A percentile compares a stretch with the other conserved stretches of the same genome.
Conservation (phyloP, 2,888 invertebrate genomes). For the Ceramica pisi region DNA sequence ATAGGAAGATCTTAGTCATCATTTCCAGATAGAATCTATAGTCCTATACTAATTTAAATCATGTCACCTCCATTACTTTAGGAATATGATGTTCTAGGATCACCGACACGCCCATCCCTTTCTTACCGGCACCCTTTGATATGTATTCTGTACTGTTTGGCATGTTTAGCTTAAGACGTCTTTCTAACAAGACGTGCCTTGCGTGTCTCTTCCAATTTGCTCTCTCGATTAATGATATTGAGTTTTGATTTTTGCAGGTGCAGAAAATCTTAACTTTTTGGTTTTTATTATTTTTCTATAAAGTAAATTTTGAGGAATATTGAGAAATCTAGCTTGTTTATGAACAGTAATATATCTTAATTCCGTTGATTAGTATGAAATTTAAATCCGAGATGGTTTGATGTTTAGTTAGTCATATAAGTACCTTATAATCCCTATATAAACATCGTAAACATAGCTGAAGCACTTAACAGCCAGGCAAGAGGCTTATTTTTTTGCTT, state of each 20-base stretch:
- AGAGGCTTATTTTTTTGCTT: neutral
- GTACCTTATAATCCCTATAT: neutral
- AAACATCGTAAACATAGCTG: neutral
- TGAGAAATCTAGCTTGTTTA: neutral
- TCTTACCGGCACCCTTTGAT: constrained; percentile 80
- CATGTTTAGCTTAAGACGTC: constrained; percentile 77
- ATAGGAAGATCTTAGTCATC: constrained; percentile 71
- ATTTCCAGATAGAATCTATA: constrained; percentile 65
- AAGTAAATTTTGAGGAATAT: constrained; percentile 1
- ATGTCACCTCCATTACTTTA: constrained; percentile 62
- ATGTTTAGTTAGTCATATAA: constrained; percentile 32
- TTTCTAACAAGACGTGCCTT: constrained; percentile 57
- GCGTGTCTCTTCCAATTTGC: constrained; percentile 55
- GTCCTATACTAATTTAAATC: constrained; percentile 53
- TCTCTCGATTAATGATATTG: constrained; percentile 37
- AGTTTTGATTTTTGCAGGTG: constrained; percentile 63
- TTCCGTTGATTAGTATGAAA: neutral
- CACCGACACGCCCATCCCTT: constrained; percentile 77
- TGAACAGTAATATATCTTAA: constrained; percentile 8
- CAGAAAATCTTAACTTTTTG: constrained; percentile 44
- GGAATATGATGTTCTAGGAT: constrained; percentile 64
- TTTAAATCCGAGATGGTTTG: constrained; percentile 21
- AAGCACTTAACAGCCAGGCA: constrained; percentile 6
- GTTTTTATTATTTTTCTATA: constrained; percentile 38
- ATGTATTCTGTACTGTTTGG: constrained; percentile 72